Percentiles rank a stretch among this genome's conserved stretches.
Conservation (phyloP, 2,888 invertebrate genomes). For the Philereme vetulata region DNA sequence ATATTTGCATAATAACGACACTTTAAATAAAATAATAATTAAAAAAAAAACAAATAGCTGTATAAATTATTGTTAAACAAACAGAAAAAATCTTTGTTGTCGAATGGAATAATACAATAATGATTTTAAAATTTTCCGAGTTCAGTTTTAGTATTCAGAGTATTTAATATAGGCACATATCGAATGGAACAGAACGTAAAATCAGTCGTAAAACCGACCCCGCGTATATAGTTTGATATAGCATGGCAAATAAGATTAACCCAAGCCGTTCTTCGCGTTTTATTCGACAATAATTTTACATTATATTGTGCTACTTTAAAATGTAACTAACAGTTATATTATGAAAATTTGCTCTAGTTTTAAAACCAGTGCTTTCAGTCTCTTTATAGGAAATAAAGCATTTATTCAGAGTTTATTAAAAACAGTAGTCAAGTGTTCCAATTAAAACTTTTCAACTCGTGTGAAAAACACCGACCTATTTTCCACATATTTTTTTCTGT, state of each 20-base stretch:
- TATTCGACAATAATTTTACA: conserved; percentile 42
- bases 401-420: conserved; percentile 11
- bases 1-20: too few species aligned
- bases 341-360: conserved; percentile 10
- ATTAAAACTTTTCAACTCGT: conserved; percentile 22
- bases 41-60: too few species aligned
- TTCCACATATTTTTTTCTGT: neutral
- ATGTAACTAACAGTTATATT: conserved; percentile 2
- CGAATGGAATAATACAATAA: neutral
- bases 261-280: conserved; percentile 41
- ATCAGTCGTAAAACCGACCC: conserved; percentile 59
- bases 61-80: too few species aligned
- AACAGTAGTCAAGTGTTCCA: conserved; percentile 13
- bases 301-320: conserved; percentile 25
- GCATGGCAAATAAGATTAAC: conserved; percentile 53
- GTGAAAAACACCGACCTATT: conserved; percentile 4
- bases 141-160: conserved; percentile 47
- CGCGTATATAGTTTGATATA: conserved; percentile 47
- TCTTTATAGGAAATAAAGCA: conserved; percentile 18
- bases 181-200: conserved; percentile 60
- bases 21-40: too few species aligned
- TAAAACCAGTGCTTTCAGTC: conserved; percentile 1
- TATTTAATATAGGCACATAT: conserved; percentile 44
- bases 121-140: conserved; percentile 3
- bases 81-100: too few species aligned